Evolutionary conservation across 2,888 invertebrate species (phyloP), one percentile per base, ranked within the genome.

Genomic region (Yponomeuta sedellus): DNA sequence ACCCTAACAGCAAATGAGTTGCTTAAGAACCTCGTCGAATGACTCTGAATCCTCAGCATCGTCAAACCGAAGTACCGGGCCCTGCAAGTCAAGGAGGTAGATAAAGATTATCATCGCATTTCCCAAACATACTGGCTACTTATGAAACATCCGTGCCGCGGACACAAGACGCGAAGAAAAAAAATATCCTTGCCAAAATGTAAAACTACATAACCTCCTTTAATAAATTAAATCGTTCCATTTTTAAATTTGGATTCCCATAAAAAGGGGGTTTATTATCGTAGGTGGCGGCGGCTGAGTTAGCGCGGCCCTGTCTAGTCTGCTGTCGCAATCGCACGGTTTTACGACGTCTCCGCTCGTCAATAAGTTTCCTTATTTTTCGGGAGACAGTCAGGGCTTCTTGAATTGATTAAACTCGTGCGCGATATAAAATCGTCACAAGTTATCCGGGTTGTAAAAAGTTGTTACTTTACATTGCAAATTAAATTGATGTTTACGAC

Each of bases 331-430:
- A n/a, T 59, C 61, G n/a, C 28, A 28, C 12, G 16, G 58, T 61
- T 59, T 61, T 61, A 63, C 63, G 86, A 86, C 75, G 78, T 73
- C 75, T 73, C 79, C 82, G 79, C 81, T 85, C 80, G 86, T 86
- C 88, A 84, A 85, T 87, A 86, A 86, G 86, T 85, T 83, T 83
- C 83, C 83, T 83, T 79, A 79, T 82, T 86, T 83, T 76, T 12
- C 20, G 19, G 20, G 19, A 44, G 63, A 63, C 63, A 10, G 19
- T 10, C 19, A 16, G 39, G 62, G 62, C 39, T 39, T n/a, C 10
- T 4, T 12, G 20, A 22, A 63, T 20, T 63, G 12, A 63, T 44
- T 63, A 44, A 63, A 63, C 19, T 61, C n/a, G 34, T 28, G 25
- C 58, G 58, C 58, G 58, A 58, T 52, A 52, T 52, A 52, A 52